Evolutionary conservation across 2,888 invertebrate species (phyloP), one percentile per base, ranked within the genome.

Genomic region (Agrilus mali): DNA sequence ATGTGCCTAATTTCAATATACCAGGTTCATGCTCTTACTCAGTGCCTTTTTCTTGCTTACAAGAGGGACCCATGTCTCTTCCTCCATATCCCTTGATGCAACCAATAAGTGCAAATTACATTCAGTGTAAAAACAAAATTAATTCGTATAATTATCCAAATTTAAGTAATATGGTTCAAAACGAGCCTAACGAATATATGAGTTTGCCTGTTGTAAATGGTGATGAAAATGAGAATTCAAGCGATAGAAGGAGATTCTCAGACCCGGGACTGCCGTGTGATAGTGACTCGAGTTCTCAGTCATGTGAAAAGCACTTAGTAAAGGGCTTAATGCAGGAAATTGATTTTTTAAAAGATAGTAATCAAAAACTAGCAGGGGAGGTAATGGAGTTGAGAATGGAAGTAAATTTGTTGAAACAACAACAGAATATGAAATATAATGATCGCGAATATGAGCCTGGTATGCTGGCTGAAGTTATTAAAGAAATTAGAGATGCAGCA

Each of bases 351-450:
- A 83, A 82, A 60, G 77, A 82, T 53, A 74, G 76, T 44, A 86
- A 86, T 65, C 75, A 80, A 53, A 82, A 80, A 69, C 72, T 86
- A 58, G 82, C 75, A 57, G 77, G 80, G 60, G 85, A 86, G 60
- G 71, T 86, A 54, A 75, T 78, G 57, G 82, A 85, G 56, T 77
- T 83, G 45, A 80, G 78, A 72, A 77, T 82, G 71, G 70, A 73
- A 53, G 53, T 74, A 48, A 66, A 64, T 50, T 50, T 65, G 48
- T 46, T 67, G 36, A 66, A 66, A 43, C 65, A 66, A 46, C 58
- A 56, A 42, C 56, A 56, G 38, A 50, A 46, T 36, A 57, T 58
- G 41, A 58, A 61, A 43, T 60, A 60, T 51, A 62, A 55, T 41
- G 64, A 66, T 40, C 58, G 66, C 33, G 66, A 67, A 33, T 83